Conservation (phyloP, 2,113 vertebrate species). For the Lipophrys pholis region DNA sequence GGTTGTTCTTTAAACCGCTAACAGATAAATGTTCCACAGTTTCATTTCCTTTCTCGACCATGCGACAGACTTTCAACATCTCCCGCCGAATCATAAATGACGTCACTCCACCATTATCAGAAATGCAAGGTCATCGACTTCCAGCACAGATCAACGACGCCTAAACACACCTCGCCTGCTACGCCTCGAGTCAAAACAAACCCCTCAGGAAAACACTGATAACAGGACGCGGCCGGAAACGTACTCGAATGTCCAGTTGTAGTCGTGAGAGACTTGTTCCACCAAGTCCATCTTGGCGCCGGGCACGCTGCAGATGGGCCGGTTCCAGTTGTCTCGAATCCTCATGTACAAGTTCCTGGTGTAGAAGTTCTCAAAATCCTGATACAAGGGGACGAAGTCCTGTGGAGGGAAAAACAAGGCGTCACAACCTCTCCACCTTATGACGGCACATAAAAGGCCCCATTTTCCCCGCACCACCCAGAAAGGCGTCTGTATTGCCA, state of each 20-base stretch:
- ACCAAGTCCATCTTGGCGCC: constrained; percentile 93
- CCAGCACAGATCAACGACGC: neutral
- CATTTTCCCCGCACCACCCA: too few species aligned
- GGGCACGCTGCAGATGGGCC: constrained; percentile 93
- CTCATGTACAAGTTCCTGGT: constrained; percentile 97
- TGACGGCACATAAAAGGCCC: too few species aligned
- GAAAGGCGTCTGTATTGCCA: too few species aligned
- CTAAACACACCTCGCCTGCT: too few species aligned
- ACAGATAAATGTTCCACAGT: too few species aligned
- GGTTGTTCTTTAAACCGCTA: too few species aligned
- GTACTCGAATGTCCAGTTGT: constrained; percentile 97
- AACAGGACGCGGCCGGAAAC: constrained; percentile 54
- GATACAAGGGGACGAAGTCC: constrained; percentile 97
- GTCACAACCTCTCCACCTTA: neutral
- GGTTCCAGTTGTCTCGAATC: constrained; percentile 97
- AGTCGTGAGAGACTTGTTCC: constrained; percentile 90
- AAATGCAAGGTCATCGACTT: constrained; percentile 15
- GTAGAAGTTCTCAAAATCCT: constrained; percentile 99
- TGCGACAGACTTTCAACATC: constrained; percentile 38
- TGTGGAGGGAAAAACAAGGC: constrained; percentile 60
- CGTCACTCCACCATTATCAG: constrained; percentile 24
- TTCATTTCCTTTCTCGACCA: neutral
- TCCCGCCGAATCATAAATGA: constrained; percentile 32
- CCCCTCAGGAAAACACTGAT: neutral
- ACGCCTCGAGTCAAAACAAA: too few species aligned